Evolutionary conservation across 1,140 invertebrate species (phyloP).

Genomic region (Plectus sambesii): DNA sequence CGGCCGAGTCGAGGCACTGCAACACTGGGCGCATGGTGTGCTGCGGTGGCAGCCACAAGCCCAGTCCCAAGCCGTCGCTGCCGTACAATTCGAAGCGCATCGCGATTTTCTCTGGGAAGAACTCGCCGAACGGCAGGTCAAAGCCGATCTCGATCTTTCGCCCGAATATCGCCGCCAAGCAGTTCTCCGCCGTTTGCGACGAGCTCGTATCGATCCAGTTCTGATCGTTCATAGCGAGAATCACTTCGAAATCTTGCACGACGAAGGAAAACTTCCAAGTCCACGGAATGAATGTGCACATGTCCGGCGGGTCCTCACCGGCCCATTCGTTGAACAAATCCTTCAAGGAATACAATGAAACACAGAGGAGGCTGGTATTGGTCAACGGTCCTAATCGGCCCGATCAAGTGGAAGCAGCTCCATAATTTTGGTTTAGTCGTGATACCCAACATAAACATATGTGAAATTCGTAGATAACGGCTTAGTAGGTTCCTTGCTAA

Average conservation of each 20-base stretch:
- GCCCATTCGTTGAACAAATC: conserved; percentile 93
- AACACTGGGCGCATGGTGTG: conserved; percentile 28
- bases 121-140: conserved; percentile 36
- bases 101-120: conserved; percentile 28
- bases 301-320: conserved; percentile 69
- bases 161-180: conserved; percentile 36
- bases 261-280: conserved; percentile 83
- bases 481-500: too few species aligned
- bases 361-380: too few species aligned
- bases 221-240: conserved; percentile 85
- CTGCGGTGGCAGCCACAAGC: conserved; percentile 30
- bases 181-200: conserved; percentile 32
- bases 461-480: too few species aligned
- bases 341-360: conserved; percentile 18
- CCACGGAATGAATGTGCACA: conserved; percentile 88
- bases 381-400: too few species aligned
- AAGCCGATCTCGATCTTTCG: conserved; percentile 32
- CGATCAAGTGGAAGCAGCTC: too few species aligned
- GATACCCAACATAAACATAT: too few species aligned
- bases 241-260: conserved; percentile 86
- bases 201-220: conserved; percentile 79
- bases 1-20: too few species aligned
- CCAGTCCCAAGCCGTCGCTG: conserved; percentile 28
- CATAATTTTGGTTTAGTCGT: too few species aligned
- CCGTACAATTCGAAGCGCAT: conserved; percentile 31